phyloP scores from a whole-genome alignment of 2,888 invertebrate species.

The Cataglyphis livida region DNA sequence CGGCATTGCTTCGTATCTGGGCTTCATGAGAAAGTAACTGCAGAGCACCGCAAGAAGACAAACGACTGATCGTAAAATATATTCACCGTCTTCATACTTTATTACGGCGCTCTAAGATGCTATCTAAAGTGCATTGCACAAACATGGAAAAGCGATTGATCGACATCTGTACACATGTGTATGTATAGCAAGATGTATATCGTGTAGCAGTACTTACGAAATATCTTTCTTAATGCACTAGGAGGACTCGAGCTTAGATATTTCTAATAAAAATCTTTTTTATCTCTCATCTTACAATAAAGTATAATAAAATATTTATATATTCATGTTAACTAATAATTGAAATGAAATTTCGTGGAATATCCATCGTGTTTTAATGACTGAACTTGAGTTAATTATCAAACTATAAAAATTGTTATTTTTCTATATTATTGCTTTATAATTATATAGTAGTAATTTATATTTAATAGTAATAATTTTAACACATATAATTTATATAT shows the following conservation, averaged over 20 bases:
- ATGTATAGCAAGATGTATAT: constrained; percentile 8
- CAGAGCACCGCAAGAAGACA: constrained; percentile 46
- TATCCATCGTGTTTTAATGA: constrained; percentile 12
- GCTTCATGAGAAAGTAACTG: constrained; percentile 72
- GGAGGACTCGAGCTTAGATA: not conserved
- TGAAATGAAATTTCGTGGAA: not conserved
- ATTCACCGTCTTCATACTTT: constrained; percentile 42
- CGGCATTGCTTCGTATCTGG: constrained; percentile 78
- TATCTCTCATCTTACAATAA: not conserved
- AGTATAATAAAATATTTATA: not conserved
- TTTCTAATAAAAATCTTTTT: not conserved
- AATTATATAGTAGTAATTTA: constrained; percentile 1
- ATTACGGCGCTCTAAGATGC: constrained; percentile 43
- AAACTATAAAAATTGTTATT: constrained; percentile 15
- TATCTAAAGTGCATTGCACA: not conserved
- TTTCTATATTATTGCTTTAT: constrained; percentile 16
- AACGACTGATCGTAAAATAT: constrained; percentile 58
- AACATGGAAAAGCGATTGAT: not conserved
- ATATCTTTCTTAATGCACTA: constrained; percentile 7
- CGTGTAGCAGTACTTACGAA: not conserved
- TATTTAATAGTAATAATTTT: constrained; percentile 13
- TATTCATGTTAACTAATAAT: constrained; percentile 11
- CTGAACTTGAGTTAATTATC: constrained; percentile 21
- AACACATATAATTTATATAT: constrained; percentile 25
- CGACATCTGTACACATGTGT: not conserved